Conservation (phyloP, 2,113 vertebrate species). For the Gavialis gangeticus region DNA sequence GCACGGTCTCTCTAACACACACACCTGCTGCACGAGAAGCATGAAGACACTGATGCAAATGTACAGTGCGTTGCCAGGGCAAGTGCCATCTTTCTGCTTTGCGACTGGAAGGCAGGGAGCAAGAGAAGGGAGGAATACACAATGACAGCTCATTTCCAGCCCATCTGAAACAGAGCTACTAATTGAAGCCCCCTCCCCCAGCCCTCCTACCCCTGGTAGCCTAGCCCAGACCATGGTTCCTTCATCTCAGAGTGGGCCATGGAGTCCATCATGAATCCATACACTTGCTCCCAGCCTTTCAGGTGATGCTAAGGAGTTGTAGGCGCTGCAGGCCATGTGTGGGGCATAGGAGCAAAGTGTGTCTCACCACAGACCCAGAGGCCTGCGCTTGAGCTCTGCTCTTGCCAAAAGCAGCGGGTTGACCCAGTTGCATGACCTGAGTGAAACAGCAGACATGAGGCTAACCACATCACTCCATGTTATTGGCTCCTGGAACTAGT, state of each 20-base stretch:
- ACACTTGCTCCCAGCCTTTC: not conserved
- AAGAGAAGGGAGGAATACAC: not conserved
- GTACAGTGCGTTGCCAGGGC: no score
- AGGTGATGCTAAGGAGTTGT: not conserved
- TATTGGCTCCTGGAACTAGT: no score
- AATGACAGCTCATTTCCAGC: constrained; percentile 27
- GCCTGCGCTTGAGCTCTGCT: no score
- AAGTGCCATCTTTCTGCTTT: not conserved
- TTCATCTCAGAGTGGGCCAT: not conserved
- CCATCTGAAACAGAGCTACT: not conserved
- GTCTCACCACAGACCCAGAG: not conserved
- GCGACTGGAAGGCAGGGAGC: not conserved
- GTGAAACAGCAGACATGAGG: no score
- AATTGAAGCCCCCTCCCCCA: constrained; percentile 35
- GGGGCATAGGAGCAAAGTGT: not conserved
- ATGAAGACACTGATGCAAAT: not conserved
- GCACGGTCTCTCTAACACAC: not conserved
- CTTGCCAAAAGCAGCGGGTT: no score
- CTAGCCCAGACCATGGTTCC: not conserved
- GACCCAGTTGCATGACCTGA: no score
- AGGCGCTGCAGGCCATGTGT: not conserved
- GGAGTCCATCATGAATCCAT: not conserved
- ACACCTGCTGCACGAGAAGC: not conserved
- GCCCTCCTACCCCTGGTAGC: no score
- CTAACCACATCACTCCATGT: no score